Conservation (phyloP, 2,797 vertebrate genomes). For the Peromyscus melanophrys region DNA sequence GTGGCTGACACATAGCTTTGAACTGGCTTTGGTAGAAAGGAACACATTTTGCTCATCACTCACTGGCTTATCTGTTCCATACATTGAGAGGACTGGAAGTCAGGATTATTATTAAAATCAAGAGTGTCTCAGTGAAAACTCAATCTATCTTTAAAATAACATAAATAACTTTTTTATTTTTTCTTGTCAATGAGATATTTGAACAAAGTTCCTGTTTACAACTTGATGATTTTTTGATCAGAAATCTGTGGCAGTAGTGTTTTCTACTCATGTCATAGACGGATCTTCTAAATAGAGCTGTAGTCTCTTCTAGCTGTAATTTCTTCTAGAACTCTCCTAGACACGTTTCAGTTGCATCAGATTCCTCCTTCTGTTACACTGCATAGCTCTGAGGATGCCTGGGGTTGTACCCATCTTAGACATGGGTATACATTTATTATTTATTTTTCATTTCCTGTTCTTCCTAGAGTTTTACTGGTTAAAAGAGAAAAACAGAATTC, state of each 20-base stretch:
- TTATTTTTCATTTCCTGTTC: background rate
- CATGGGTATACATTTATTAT: background rate
- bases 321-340: background rate
- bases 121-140: background rate
- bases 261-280: background rate
- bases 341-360: background rate
- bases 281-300: background rate
- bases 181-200: background rate
- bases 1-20: background rate
- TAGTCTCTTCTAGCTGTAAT: background rate
- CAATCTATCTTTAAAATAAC: background rate
- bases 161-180: background rate
- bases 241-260: background rate
- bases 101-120: background rate
- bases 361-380: background rate
- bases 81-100: background rate
- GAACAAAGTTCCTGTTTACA: background rate
- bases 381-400: background rate
- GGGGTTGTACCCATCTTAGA: background rate
- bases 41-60: background rate
- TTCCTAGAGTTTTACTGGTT: background rate
- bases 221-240: background rate
- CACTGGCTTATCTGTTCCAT: background rate
- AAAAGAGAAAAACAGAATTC: background rate
- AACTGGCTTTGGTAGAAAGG: background rate